phyloP scores from a whole-genome alignment of 2,888 invertebrate genomes.

The Bellardia pandia region DNA sequence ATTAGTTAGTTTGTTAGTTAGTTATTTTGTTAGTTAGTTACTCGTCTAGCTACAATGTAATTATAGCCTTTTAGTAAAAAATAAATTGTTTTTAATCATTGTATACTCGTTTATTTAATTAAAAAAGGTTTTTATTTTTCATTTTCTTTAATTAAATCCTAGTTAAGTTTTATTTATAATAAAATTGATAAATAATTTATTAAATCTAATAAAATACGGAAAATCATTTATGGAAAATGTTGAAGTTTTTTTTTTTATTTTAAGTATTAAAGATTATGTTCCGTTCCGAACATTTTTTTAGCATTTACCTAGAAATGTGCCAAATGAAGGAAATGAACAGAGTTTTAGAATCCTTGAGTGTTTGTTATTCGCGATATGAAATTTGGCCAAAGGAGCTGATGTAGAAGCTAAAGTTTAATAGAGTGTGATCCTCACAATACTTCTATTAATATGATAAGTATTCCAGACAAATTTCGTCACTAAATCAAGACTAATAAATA shows the following conservation, averaged over 20 bases:
- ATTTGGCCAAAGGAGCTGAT: no score
- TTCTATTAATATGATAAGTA: no score
- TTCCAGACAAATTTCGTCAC: no score
- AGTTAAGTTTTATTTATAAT: slow-evolving; percentile 28
- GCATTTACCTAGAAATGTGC: no score
- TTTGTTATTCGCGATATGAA: no score
- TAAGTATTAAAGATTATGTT: no score
- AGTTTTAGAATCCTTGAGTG: no score
- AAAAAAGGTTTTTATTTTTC: slow-evolving; percentile 21
- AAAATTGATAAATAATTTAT: slow-evolving; percentile 34
- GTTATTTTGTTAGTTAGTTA: not conserved
- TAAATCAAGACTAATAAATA: no score
- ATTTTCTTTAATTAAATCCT: slow-evolving; percentile 17
- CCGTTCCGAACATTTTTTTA: no score
- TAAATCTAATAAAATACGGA: slow-evolving; percentile 33
- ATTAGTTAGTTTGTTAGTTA: not conserved
- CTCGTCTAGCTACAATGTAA: slow-evolving; percentile 43
- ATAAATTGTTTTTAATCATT: slow-evolving; percentile 46
- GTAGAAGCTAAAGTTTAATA: no score
- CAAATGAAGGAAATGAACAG: no score
- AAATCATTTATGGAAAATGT: not conserved
- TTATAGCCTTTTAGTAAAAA: slow-evolving; percentile 57
- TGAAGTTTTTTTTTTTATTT: not conserved
- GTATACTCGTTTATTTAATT: slow-evolving; percentile 63
- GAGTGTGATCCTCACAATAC: no score